Conservation (phyloP, 2,113 vertebrate species). For the Raphicerus campestris region DNA sequence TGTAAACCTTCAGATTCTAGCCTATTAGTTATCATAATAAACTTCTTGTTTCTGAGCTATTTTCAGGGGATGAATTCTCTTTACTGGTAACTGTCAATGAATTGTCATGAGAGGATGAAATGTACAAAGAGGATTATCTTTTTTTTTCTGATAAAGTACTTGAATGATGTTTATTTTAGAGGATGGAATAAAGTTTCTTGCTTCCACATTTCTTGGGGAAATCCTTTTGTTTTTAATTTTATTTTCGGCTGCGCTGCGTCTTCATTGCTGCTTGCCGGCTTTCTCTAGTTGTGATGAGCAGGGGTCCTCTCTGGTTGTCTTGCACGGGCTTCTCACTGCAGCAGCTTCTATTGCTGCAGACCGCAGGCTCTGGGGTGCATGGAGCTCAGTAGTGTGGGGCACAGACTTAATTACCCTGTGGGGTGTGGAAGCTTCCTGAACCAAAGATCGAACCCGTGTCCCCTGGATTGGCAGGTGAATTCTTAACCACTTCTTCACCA, state of each 20-base stretch:
- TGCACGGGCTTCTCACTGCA: accelerated
- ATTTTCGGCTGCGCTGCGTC: neutral
- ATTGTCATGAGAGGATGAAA: neutral
- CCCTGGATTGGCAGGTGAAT: neutral
- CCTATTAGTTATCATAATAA: slow-evolving; percentile 21
- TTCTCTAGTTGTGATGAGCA: neutral
- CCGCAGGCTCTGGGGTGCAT: accelerated
- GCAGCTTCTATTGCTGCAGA: neutral
- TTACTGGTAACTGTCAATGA: neutral
- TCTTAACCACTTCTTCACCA: neutral
- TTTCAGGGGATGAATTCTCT: slow-evolving; percentile 24
- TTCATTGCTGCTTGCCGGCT: neutral
- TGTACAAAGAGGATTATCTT: neutral
- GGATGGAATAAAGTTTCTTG: neutral
- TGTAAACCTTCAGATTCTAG: slow-evolving; percentile 47
- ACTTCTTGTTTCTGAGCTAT: slow-evolving; percentile 56
- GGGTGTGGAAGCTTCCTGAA: neutral
- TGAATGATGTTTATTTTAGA: neutral
- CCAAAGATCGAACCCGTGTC: neutral
- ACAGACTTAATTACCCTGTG: neutral
- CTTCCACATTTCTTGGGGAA: neutral
- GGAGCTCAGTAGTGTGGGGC: neutral
- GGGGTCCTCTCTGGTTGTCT: neutral
- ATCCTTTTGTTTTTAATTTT: neutral
- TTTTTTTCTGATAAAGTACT: neutral